Evolutionary conservation across 2,888 invertebrate species (phyloP).

Genomic region (Drosophila formosana): DNA sequence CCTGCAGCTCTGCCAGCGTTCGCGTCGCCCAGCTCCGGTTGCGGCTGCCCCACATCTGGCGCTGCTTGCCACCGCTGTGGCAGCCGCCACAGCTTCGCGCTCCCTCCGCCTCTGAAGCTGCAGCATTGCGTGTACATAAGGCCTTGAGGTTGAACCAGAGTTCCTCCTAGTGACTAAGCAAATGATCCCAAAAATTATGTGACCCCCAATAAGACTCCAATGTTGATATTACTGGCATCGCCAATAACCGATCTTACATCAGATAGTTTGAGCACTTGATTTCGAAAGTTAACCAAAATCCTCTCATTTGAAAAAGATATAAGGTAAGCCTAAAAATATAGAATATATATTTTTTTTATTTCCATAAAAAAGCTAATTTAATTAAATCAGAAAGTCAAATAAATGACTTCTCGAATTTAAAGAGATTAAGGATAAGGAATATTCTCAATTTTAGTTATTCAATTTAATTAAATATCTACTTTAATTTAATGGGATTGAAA

Average conservation of each 20-base stretch:
- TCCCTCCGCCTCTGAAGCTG: constrained; percentile 55
- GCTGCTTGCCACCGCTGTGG: constrained; percentile 1
- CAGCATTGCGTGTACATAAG: constrained; percentile 26
- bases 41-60: neutral
- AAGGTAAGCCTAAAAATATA: no score
- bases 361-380: no score
- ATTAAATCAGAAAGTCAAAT: no score
- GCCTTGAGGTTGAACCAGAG: constrained; percentile 38
- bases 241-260: neutral
- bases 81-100: constrained; percentile 33
- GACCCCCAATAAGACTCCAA: constrained; percentile 8
- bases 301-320: no score
- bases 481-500: no score
- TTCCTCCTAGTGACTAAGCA: constrained; percentile 34
- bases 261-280: no score
- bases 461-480: no score
- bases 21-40: constrained; percentile 24
- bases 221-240: neutral
- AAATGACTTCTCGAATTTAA: no score
- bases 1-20: constrained; percentile 5
- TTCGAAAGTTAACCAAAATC: no score
- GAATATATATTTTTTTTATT: no score
- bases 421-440: no score
- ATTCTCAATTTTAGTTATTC: no score
- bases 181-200: constrained; percentile 3